Evolutionary conservation across 2,888 invertebrate species (phyloP), one percentile per base, ranked within the genome.

Genomic region (Chydorus sphaericus): DNA sequence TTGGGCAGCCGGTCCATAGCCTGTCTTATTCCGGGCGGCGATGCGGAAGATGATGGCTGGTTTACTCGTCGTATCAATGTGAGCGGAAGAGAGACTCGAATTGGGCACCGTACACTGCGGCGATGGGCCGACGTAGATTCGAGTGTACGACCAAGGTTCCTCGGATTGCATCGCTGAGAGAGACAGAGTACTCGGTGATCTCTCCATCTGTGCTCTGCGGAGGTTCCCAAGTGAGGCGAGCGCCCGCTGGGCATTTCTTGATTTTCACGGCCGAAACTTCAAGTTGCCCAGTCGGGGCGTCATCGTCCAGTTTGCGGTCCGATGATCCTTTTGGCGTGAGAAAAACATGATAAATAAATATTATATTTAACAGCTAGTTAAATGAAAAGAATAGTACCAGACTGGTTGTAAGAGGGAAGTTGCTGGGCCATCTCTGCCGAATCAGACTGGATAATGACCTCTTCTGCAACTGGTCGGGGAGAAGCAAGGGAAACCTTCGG

Each of bases 21-120:
- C 97, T 72, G 97, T 96, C 66, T 96, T 93, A 72, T 98, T 98
- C 65, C 91, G 80, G 18, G 97, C 97, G 56, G 97, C 94, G 69
- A 98, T 98, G 66, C 97, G 81, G 77, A 98, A 98, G 63, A 98
- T 96, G 67, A 98, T 96, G 62, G 97, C 97, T 60, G 93, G 92
- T 69, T 92, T 92, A 63, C 76, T 77, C 36, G 87, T 85, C 44
- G 87, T 89, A 73, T 98, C 97, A 56, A 97, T 86, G 72, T 96
- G 92, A 18, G 97, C 97, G 16, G 89, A 85, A 61, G 83, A 77
- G 59, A 98, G 77, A 53, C 88, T 87, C 55, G 80, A 75, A 69
- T 87, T 88, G 52, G 85, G 81, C 44, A 98, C 94, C 28, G 88
- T 85, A 73, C 97, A 97, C 58, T 86, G 85, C 68, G 92, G 91